phyloP scores from a whole-genome alignment of 1,140 invertebrate species.

The Pollicipes pollicipes region DNA sequence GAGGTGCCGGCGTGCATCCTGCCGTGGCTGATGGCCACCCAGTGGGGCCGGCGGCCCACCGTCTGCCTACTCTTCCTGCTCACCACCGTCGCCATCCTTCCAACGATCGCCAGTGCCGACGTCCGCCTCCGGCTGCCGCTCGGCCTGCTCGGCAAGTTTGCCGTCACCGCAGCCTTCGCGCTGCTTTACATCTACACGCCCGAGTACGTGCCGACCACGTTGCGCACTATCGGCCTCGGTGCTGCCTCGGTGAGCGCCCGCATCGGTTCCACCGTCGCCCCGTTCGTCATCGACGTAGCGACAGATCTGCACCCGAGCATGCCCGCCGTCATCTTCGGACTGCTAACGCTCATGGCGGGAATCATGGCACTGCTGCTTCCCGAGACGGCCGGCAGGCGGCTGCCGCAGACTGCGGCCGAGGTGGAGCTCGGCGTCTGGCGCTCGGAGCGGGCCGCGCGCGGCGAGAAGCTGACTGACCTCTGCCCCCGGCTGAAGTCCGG shows the following conservation, averaged over 20 bases:
- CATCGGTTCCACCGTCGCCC: slow-evolving; percentile 54
- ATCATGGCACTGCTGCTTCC: slow-evolving; percentile 22
- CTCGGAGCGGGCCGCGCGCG: no score
- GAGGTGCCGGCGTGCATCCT: slow-evolving; percentile 14
- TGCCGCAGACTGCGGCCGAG: slow-evolving; percentile 25
- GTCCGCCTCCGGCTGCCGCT: slow-evolving; percentile 29
- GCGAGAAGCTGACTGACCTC: slow-evolving; percentile 12
- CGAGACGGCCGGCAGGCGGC: slow-evolving; percentile 22
- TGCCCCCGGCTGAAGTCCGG: neutral
- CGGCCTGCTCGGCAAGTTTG: slow-evolving; percentile 63
- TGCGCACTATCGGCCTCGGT: slow-evolving; percentile 64
- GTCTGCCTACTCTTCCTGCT: slow-evolving; percentile 30
- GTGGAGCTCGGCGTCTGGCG: slow-evolving; percentile 16
- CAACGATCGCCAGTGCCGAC: neutral
- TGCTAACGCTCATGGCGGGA: slow-evolving; percentile 22
- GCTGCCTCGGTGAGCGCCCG: slow-evolving; percentile 54
- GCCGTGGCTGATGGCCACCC: slow-evolving; percentile 2
- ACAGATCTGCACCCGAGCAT: slow-evolving; percentile 10
- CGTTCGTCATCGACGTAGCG: slow-evolving; percentile 40
- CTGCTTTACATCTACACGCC: slow-evolving; percentile 61
- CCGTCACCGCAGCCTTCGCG: slow-evolving; percentile 62
- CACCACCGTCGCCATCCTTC: neutral
- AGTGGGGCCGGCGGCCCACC: neutral
- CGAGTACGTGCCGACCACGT: slow-evolving; percentile 66
- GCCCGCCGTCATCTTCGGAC: slow-evolving; percentile 20